Evolutionary conservation across 2,888 invertebrate genomes (phyloP).

Genomic region (Tubulanus polymorphus): DNA sequence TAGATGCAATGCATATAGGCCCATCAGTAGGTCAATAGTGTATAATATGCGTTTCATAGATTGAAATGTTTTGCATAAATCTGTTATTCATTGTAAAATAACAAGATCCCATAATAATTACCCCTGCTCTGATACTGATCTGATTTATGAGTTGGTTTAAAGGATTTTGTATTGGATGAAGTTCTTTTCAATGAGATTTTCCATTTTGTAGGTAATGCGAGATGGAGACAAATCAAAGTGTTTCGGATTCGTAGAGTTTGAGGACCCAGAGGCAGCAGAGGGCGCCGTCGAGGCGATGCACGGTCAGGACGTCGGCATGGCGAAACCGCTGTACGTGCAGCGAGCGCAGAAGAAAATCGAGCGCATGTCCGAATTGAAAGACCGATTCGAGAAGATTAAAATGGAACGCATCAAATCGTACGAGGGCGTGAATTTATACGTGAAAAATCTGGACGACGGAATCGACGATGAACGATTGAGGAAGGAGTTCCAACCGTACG

Average conservation of each 20-base stretch:
- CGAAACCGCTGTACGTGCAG: slow-evolving; percentile 96
- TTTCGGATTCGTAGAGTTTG: slow-evolving; percentile 98
- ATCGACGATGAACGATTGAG: slow-evolving; percentile 95
- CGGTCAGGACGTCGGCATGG: slow-evolving; percentile 91
- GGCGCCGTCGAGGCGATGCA: slow-evolving; percentile 99
- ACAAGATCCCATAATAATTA: too few species aligned
- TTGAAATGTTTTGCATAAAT: too few species aligned
- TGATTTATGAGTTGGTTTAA: too few species aligned
- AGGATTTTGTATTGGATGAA: too few species aligned
- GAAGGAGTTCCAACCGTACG: slow-evolving; percentile 91
- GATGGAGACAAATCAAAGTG: slow-evolving; percentile 73
- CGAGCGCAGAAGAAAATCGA: slow-evolving; percentile 99
- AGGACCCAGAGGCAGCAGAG: slow-evolving; percentile 93
- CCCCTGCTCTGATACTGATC: too few species aligned
- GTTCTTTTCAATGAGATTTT: too few species aligned
- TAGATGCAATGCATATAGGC: too few species aligned
- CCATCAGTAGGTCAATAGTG: too few species aligned
- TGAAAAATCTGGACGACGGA: slow-evolving; percentile 97
- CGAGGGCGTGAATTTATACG: slow-evolving; percentile 93
- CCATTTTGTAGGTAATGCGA: slow-evolving; percentile 61
- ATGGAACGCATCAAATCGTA: slow-evolving; percentile 81
- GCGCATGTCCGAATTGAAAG: slow-evolving; percentile 91
- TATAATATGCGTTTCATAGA: too few species aligned
- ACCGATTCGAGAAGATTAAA: slow-evolving; percentile 93
- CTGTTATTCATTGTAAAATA: too few species aligned